These are phyloP conservation scores for Lasioglossum pauxillum DNA, from an alignment of 2,888 invertebrate species.

Conservation along the genomic window DNA sequence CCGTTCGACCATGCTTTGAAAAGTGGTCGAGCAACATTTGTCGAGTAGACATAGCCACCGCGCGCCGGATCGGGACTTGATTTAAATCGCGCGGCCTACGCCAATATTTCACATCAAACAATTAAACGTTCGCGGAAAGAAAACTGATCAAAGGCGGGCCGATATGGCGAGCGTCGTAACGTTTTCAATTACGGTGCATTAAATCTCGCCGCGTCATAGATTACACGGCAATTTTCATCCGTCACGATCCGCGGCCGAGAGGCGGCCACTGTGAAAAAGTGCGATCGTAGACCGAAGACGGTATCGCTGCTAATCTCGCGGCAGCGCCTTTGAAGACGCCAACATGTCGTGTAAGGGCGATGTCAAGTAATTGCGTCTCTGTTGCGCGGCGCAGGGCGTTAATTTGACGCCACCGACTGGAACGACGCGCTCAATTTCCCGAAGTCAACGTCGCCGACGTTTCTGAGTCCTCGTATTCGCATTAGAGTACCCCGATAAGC, in stretches of 20 bases:
- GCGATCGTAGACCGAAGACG: slow-evolving; percentile 33
- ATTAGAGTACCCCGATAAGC: slow-evolving; percentile 32
- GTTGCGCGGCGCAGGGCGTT: slow-evolving; percentile 76
- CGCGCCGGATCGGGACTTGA: background rate
- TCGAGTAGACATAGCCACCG: background rate
- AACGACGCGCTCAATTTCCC: slow-evolving; percentile 81
- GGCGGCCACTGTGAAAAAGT: slow-evolving; percentile 31
- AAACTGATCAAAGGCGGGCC: background rate
- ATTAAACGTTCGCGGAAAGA: background rate
- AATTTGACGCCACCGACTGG: slow-evolving; percentile 80
- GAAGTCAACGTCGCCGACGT: slow-evolving; percentile 74
- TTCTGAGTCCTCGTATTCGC: slow-evolving; percentile 34
- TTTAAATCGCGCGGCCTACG: background rate
- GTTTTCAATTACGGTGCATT: slow-evolving; percentile 28
- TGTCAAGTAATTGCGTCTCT: slow-evolving; percentile 80
- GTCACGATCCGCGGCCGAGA: slow-evolving; percentile 23
- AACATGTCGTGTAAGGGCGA: slow-evolving; percentile 72
- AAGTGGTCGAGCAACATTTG: background rate
- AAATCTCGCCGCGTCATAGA: slow-evolving; percentile 42
- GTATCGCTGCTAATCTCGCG: slow-evolving; percentile 60
- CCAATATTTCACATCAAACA: background rate
- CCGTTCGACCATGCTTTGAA: background rate
- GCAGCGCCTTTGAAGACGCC: slow-evolving; percentile 76
- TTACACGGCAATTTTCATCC: slow-evolving; percentile 49
- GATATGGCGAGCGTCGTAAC: slow-evolving; percentile 8